A percentile compares a stretch with the other conserved stretches of the same genome.
These are phyloP conservation scores for Bimastos eiseni DNA, from an alignment of 2,888 invertebrate genomes.

Conservation along the genomic window DNA sequence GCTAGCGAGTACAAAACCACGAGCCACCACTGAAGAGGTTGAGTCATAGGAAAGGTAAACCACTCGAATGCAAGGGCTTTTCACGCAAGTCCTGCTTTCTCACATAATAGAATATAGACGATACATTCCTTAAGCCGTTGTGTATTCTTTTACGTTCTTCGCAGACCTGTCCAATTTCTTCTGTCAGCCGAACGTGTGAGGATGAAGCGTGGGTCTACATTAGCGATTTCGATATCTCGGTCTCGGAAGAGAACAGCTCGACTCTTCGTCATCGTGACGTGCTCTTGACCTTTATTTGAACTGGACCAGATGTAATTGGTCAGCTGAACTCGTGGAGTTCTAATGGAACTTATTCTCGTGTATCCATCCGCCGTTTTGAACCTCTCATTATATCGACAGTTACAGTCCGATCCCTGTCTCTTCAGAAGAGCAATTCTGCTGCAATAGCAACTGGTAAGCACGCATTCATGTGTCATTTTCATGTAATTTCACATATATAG, in stretches of 20 bases:
- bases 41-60: background rate
- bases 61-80: background rate
- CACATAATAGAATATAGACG: background rate
- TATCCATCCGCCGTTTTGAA: background rate
- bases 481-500: background rate
- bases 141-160: background rate
- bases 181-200: background rate
- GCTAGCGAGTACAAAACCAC: background rate
- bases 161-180: background rate
- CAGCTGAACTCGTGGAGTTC: background rate
- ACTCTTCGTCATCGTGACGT: background rate
- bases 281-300: background rate
- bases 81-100: background rate
- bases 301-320: background rate
- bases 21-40: background rate
- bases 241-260: background rate
- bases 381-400: background rate
- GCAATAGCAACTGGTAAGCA: background rate
- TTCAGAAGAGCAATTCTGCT: background rate
- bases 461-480: background rate
- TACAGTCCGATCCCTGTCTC: background rate
- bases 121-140: background rate
- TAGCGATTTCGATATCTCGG: background rate
- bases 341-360: background rate
- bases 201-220: background rate